Evolutionary conservation across 2,113 vertebrate species (phyloP).

Genomic region (Scatophagus argus): DNA sequence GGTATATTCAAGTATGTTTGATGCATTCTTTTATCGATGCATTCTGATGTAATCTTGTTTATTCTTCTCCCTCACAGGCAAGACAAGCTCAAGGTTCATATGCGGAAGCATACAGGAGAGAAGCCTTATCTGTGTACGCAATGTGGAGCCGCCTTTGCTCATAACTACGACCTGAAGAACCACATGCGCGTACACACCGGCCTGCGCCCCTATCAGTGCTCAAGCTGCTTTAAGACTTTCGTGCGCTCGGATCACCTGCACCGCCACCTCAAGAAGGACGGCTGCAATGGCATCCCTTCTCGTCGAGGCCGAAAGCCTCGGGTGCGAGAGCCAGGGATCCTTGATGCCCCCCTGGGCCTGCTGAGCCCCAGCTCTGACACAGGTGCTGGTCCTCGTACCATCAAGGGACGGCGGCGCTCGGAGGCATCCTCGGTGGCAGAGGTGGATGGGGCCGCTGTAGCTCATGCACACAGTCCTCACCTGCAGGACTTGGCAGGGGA

Average conservation of each 20-base stretch:
- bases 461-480: conserved; percentile 76
- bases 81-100: conserved; percentile 99
- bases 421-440: conserved; percentile 66
- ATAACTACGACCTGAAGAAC: conserved; percentile 99
- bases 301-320: conserved; percentile 92
- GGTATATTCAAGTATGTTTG: conserved; percentile 2
- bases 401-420: conserved; percentile 73
- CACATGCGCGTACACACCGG: conserved; percentile 99
- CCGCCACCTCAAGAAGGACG: conserved; percentile 98
- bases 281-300: conserved; percentile 96
- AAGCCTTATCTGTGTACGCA: conserved; percentile 98
- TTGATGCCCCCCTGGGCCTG: conserved; percentile 70
- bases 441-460: conserved; percentile 66
- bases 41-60: conserved; percentile 41
- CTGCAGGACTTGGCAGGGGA: conserved; percentile 72
- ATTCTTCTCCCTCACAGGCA: conserved; percentile 85
- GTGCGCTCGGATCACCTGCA: conserved; percentile 98
- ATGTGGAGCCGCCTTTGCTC: conserved; percentile 96
- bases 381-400: conserved; percentile 58
- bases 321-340: conserved; percentile 83
- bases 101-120: conserved; percentile 98
- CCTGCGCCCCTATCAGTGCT: conserved; percentile 97
- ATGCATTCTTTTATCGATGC: conserved; percentile 16
- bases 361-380: conserved; percentile 61
- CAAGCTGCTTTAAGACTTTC: conserved; percentile 98